These are phyloP conservation scores for Drosophila heteroneura DNA, from an alignment of 2,888 invertebrate genomes.

Conservation along the genomic window DNA sequence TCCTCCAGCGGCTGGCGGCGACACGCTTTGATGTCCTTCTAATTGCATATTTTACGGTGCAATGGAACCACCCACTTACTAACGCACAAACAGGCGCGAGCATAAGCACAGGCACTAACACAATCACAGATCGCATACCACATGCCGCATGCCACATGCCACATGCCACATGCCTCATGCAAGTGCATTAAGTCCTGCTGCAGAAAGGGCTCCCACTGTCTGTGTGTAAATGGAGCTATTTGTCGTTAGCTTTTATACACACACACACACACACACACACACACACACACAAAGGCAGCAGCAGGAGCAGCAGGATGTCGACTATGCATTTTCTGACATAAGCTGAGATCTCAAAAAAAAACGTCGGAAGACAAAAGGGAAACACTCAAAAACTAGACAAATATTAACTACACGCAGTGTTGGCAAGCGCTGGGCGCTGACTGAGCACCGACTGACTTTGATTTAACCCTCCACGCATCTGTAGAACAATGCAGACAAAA, in stretches of 20 bases:
- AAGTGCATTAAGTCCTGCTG: slow-evolving; percentile 52
- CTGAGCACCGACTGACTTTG: slow-evolving; percentile 6
- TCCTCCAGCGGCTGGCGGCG: slow-evolving; percentile 40
- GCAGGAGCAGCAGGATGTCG: slow-evolving; percentile 47
- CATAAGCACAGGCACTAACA: neutral
- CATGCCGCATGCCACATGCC: slow-evolving; percentile 22
- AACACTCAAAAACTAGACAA: slow-evolving; percentile 74
- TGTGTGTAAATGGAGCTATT: slow-evolving; percentile 72
- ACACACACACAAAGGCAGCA: slow-evolving; percentile 42
- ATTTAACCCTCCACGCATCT: slow-evolving; percentile 15
- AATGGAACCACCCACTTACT: slow-evolving; percentile 56
- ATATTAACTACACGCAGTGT: slow-evolving; percentile 59
- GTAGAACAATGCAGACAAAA: slow-evolving; percentile 39
- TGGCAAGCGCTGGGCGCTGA: neutral
- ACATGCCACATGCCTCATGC: slow-evolving; percentile 5
- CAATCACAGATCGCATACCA: slow-evolving; percentile 1
- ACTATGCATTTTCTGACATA: slow-evolving; percentile 21
- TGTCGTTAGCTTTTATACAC: slow-evolving; percentile 53
- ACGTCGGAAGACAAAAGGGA: slow-evolving; percentile 65
- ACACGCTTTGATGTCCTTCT: slow-evolving; percentile 75
- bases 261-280: slow-evolving; percentile 4
- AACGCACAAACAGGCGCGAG: slow-evolving; percentile 22
- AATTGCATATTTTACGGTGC: slow-evolving; percentile 80
- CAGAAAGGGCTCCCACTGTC: slow-evolving; percentile 57
- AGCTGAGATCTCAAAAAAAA: slow-evolving; percentile 46